Percentiles rank a stretch among this genome's conserved stretches.
Evolutionary conservation across 2,797 vertebrate genomes (phyloP).

Genomic region (Varecia variegata): DNA sequence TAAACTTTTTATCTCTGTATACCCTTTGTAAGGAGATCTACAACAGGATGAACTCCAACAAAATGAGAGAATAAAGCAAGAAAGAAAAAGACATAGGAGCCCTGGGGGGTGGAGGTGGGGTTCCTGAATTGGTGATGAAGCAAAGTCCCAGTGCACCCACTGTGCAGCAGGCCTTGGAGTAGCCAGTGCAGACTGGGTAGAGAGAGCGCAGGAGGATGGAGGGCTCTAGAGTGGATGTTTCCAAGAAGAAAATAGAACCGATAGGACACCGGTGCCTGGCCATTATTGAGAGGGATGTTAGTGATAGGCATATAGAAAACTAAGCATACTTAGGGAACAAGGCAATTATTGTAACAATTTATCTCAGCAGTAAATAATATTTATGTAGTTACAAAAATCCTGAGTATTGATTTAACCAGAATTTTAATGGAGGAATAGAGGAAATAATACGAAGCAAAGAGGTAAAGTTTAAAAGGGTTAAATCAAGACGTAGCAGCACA

Average conservation of each 20-base stretch:
- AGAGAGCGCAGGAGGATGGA: not conserved
- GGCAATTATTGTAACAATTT: not conserved
- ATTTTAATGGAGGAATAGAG: not conserved
- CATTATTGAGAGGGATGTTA: not conserved
- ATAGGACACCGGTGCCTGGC: not conserved
- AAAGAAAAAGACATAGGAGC: not conserved
- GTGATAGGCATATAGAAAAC: not conserved
- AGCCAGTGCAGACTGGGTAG: not conserved
- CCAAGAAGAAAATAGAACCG: not conserved
- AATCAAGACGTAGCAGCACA: not conserved
- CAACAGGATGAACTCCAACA: not conserved
- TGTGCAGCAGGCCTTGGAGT: not conserved
- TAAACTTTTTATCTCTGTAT: not conserved
- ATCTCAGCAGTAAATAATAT: not conserved
- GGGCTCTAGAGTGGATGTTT: not conserved
- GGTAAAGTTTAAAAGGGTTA: not conserved
- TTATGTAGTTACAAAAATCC: not conserved
- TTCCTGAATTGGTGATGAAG: not conserved
- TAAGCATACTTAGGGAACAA: not conserved
- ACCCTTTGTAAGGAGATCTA: not conserved
- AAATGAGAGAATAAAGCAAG: not conserved
- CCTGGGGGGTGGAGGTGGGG: accelerated
- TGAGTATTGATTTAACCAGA: not conserved
- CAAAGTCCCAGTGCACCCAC: not conserved
- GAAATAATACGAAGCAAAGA: not conserved